phyloP scores from a whole-genome alignment of 1,140 invertebrate species.

The Drosophila lini region DNA sequence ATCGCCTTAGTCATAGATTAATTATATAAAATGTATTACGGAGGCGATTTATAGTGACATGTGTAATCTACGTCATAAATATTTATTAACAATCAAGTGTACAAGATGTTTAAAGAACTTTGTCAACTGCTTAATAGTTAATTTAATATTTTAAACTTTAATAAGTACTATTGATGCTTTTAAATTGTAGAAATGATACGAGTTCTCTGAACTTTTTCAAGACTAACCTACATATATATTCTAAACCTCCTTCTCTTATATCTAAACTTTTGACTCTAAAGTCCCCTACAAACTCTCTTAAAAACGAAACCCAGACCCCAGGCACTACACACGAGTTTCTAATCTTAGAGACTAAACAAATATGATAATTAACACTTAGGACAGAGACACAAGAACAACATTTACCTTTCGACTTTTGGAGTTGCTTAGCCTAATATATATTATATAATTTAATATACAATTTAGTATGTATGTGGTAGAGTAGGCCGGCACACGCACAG shows the following conservation, averaged over 20 bases:
- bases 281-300: neutral
- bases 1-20: neutral
- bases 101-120: neutral
- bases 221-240: neutral
- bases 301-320: neutral
- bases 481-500: slow-evolving; percentile 14
- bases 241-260: neutral
- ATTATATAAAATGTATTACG: neutral
- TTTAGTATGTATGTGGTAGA: slow-evolving; percentile 32
- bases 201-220: neutral
- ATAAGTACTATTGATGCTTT: neutral
- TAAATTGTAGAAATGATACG: neutral
- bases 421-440: slow-evolving; percentile 51
- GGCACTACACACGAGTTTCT: slow-evolving; percentile 6
- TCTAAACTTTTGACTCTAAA: neutral
- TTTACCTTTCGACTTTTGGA: slow-evolving; percentile 50
- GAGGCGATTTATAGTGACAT: neutral
- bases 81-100: neutral
- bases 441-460: slow-evolving; percentile 51
- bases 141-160: neutral
- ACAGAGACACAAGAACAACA: slow-evolving; percentile 37
- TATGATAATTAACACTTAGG: slow-evolving; percentile 49
- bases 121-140: neutral
- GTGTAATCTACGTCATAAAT: neutral
- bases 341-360: slow-evolving; percentile 43